Conservation (phyloP, 1,140 invertebrate genomes). For the Drosophila dunni region DNA sequence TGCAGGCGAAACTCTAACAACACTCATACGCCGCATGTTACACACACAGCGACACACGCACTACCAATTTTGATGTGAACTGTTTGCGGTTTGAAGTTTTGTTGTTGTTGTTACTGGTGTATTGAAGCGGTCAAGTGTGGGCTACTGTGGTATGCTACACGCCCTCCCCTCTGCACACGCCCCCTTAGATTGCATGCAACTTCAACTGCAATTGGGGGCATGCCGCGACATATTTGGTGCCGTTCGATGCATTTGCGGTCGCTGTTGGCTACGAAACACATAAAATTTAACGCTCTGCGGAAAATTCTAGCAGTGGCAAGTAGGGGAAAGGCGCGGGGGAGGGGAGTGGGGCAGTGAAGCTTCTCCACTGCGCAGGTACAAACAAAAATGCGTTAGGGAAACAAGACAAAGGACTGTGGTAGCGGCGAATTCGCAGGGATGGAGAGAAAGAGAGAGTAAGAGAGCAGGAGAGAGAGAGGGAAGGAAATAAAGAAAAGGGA, state of each 20-base stretch:
- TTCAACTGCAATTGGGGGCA: constrained; percentile 49
- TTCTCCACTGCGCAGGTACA: constrained; percentile 70
- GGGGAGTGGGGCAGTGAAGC: neutral
- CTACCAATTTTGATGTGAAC: neutral
- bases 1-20: constrained; percentile 10
- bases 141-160: constrained; percentile 53
- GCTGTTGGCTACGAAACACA: constrained; percentile 12
- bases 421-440: constrained; percentile 20
- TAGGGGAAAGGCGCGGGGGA: neutral
- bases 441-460: neutral
- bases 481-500: neutral
- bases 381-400: constrained; percentile 57
- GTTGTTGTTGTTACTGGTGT: constrained; percentile 4
- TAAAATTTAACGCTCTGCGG: constrained; percentile 8
- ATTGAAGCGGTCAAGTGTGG: constrained; percentile 68
- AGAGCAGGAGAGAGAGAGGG: neutral
- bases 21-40: constrained; percentile 64
- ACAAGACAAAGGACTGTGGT: neutral
- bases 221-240: constrained; percentile 28
- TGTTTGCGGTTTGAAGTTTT: neutral
- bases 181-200: neutral
- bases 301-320: neutral
- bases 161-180: constrained; percentile 3
- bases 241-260: constrained; percentile 34
- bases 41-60: neutral